Evolutionary conservation across 2,113 vertebrate genomes (phyloP).

Genomic region (Chlorodrepanis virens): DNA sequence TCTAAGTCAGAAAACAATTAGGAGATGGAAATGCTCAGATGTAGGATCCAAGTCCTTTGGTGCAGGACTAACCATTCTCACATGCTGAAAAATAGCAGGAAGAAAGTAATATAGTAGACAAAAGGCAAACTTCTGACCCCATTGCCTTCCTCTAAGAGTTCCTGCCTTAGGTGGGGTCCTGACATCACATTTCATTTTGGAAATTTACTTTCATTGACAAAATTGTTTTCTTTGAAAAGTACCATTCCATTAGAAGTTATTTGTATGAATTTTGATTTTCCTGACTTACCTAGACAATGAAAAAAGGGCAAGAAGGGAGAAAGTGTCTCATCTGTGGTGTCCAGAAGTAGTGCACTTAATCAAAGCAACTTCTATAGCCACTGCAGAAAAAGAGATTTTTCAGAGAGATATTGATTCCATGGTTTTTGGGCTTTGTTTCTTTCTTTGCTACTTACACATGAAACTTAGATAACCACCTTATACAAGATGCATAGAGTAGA

Average conservation of each 20-base stretch:
- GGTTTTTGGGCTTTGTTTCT: not conserved
- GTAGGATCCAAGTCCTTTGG: not conserved
- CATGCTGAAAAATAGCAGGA: not conserved
- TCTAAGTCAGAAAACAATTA: conserved; percentile 12
- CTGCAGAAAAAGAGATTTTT: not conserved
- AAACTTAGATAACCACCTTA: not conserved
- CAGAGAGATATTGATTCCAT: not conserved
- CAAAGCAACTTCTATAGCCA: not conserved
- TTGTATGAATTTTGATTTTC: not conserved
- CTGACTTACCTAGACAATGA: not conserved
- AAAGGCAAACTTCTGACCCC: not conserved
- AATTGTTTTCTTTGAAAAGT: not conserved
- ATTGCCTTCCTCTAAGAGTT: not conserved
- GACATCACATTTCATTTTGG: not conserved
- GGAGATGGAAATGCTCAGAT: not conserved
- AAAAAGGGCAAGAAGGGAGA: not conserved
- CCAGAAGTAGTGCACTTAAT: not conserved
- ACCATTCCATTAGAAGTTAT: not conserved
- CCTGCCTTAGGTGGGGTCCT: not conserved
- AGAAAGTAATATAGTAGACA: not conserved
- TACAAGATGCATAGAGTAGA: not conserved
- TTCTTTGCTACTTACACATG: not conserved
- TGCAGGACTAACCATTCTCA: not conserved
- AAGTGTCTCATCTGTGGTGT: not conserved
- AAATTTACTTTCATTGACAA: not conserved